phyloP scores from a whole-genome alignment of 2,888 invertebrate species.

The Schrankia costaestrigalis region DNA sequence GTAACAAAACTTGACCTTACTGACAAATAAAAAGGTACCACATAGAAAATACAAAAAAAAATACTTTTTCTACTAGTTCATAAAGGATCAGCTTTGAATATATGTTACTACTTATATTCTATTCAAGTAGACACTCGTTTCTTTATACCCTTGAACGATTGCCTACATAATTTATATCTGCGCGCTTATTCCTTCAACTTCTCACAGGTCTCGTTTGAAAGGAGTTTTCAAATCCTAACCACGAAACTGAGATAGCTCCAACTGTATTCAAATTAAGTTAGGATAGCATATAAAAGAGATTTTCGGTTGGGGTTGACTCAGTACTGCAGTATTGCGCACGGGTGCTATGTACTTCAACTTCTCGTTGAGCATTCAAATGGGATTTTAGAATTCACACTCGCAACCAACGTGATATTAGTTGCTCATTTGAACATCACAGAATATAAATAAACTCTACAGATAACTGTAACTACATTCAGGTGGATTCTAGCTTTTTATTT shows the following conservation, averaged over 20 bases:
- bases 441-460: too few species aligned
- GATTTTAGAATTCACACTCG: constrained; percentile 31
- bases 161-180: constrained; percentile 16
- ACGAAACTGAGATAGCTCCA: constrained; percentile 22
- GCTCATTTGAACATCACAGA: constrained; percentile 28
- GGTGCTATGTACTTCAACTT: constrained; percentile 25
- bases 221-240: constrained; percentile 18
- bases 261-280: constrained; percentile 34
- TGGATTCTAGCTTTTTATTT: too few species aligned
- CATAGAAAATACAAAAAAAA: too few species aligned
- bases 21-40: too few species aligned
- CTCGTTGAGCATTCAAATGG: constrained; percentile 28
- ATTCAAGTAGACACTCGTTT: too few species aligned
- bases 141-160: constrained; percentile 8
- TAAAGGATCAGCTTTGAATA: too few species aligned
- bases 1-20: too few species aligned
- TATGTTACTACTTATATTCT: too few species aligned
- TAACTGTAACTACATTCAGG: too few species aligned
- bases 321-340: constrained; percentile 21
- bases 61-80: too few species aligned
- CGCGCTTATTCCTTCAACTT: constrained; percentile 14
- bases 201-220: constrained; percentile 3
- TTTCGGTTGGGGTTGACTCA: constrained; percentile 24
- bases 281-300: constrained; percentile 32
- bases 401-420: constrained; percentile 30